Percentiles rank a stretch among this genome's conserved stretches.
These are phyloP conservation scores for Penaeus japonicus DNA, from an alignment of 1,140 invertebrate genomes.

Conservation along the genomic window DNA sequence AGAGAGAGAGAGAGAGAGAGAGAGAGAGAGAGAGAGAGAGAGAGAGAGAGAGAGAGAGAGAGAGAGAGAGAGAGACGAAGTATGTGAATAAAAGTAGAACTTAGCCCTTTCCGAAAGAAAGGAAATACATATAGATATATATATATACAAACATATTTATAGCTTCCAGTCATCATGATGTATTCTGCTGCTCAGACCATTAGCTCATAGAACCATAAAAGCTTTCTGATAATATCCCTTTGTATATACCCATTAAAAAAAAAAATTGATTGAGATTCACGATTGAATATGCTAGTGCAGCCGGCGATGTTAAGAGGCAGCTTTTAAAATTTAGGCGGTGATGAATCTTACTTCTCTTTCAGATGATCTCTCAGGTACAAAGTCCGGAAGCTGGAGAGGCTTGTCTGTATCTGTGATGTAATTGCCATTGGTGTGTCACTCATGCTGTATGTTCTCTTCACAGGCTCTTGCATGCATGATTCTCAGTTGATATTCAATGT, in stretches of 20 bases:
- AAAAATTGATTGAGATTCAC: too few relatives aligned
- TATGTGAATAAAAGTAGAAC: too few relatives aligned
- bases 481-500: background rate
- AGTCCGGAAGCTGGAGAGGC: background rate
- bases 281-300: background rate
- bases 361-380: conserved; percentile 43
- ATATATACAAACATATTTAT: background rate
- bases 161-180: too few relatives aligned
- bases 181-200: background rate
- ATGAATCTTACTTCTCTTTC: conserved; percentile 16
- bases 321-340: background rate
- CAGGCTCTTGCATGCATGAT: conserved; percentile 32
- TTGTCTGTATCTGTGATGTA: conserved; percentile 26
- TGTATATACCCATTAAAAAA: too few relatives aligned
- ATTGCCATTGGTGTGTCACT: conserved; percentile 14
- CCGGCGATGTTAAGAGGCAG: background rate
- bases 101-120: background rate
- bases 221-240: too few relatives aligned
- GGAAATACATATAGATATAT: background rate
- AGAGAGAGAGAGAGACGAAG: too few relatives aligned
- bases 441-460: conserved; percentile 24
- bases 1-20: too few relatives aligned
- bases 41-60: too few relatives aligned
- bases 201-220: too few relatives aligned
- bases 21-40: too few relatives aligned